Evolutionary conservation across 2,113 vertebrate species (phyloP).

Genomic region (Ameiurus melas): DNA sequence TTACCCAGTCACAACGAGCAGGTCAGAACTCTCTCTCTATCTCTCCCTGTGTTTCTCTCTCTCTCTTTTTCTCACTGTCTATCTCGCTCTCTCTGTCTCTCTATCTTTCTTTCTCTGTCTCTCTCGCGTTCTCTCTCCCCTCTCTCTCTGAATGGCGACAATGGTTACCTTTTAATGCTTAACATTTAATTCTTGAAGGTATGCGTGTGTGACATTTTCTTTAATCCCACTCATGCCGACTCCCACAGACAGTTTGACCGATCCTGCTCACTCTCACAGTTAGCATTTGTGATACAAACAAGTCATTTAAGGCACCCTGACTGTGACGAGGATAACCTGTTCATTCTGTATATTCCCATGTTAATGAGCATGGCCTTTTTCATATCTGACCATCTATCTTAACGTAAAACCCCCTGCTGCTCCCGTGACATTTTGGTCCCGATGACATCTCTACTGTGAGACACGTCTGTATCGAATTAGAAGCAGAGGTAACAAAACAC

Average conservation of each 20-base stretch:
- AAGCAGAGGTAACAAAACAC: not conserved
- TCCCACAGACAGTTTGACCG: not conserved
- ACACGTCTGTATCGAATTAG: not conserved
- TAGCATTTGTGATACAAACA: not conserved
- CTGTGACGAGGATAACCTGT: not conserved
- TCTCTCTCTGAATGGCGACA: not conserved
- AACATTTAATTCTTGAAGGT: not conserved
- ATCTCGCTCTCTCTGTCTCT: not conserved
- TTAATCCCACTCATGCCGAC: not conserved
- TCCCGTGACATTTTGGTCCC: too few relatives aligned
- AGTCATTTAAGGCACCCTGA: not conserved
- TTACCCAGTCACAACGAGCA: slow-evolving; percentile 86
- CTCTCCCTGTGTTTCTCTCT: not conserved
- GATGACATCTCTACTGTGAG: not conserved
- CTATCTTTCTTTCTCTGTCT: too few relatives aligned
- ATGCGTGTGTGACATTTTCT: not conserved
- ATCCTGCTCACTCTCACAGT: not conserved
- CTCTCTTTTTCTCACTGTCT: not conserved
- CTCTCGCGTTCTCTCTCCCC: too few relatives aligned
- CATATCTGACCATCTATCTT: not conserved
- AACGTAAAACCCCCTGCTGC: not conserved
- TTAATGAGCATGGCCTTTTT: not conserved
- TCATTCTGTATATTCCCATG: too few relatives aligned
- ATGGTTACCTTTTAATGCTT: not conserved
- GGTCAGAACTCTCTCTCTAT: slow-evolving; percentile 64